Conservation (phyloP, 1,140 invertebrate genomes). For the Wiebesia pumilae region DNA sequence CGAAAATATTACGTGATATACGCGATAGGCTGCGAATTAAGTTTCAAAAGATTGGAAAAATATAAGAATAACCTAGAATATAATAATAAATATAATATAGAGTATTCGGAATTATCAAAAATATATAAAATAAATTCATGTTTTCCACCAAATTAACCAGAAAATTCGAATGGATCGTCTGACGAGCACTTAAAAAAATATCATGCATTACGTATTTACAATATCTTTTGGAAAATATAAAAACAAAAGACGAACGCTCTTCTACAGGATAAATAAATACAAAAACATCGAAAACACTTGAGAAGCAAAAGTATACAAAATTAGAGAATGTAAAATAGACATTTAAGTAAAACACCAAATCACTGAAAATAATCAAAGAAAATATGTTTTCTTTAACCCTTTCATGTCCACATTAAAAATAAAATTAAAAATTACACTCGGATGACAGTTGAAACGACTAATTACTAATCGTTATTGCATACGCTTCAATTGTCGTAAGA, state of each 20-base stretch:
- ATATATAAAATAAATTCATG: not conserved
- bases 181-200: not conserved
- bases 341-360: conserved; percentile 15
- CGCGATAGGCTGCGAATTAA: not conserved
- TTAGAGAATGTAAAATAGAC: not conserved
- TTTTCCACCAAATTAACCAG: not conserved
- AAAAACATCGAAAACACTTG: conserved; percentile 2
- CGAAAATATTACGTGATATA: no score
- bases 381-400: conserved; percentile 23
- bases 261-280: not conserved
- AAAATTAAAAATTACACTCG: not conserved
- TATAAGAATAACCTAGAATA: not conserved
- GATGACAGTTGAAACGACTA: conserved; percentile 7
- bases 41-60: no score
- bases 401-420: not conserved
- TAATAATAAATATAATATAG: no score
- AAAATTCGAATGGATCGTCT: conserved; percentile 51
- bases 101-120: not conserved
- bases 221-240: conserved; percentile 10
- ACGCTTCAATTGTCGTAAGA: not conserved
- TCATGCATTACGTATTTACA: conserved; percentile 22
- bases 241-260: not conserved
- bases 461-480: no score
- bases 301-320: not conserved
- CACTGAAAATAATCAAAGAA: not conserved